These are phyloP conservation scores for Microcebus jonahi DNA, from an alignment of 2,113 vertebrate genomes.

Conservation along the genomic window DNA sequence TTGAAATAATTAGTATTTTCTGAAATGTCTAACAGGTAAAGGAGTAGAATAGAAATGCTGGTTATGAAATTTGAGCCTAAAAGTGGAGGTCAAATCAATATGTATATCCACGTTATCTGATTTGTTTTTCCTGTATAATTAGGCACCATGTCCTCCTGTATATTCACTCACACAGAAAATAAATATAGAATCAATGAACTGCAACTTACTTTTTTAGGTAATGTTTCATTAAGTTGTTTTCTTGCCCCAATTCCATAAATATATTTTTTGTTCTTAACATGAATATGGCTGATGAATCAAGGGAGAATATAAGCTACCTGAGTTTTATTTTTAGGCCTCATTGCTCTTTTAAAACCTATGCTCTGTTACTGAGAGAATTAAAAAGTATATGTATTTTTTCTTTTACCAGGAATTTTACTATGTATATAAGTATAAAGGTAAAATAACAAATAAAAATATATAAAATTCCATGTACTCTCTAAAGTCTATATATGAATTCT, in stretches of 20 bases:
- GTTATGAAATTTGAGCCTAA: slow-evolving; percentile 30
- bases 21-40: slow-evolving; percentile 23
- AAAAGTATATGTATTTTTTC: neutral
- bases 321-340: neutral
- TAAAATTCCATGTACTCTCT: neutral
- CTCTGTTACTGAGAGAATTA: neutral
- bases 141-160: neutral
- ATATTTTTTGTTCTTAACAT: slow-evolving; percentile 14
- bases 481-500: neutral
- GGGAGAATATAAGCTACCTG: neutral
- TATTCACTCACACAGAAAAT: slow-evolving; percentile 47
- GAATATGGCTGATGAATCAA: neutral
- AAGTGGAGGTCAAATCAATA: neutral
- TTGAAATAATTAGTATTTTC: slow-evolving; percentile 10
- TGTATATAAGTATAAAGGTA: neutral
- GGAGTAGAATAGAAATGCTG: neutral
- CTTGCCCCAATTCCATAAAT: neutral
- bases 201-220: slow-evolving; percentile 51
- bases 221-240: slow-evolving; percentile 44
- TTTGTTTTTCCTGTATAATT: slow-evolving; percentile 36
- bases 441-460: neutral
- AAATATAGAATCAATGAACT: slow-evolving; percentile 68
- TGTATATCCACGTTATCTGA: slow-evolving; percentile 5
- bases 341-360: neutral
- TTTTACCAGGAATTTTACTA: neutral